Percentiles rank a stretch among this genome's conserved stretches.
Evolutionary conservation across 2,888 invertebrate species (phyloP).

Genomic region (Incurvaria masculella): DNA sequence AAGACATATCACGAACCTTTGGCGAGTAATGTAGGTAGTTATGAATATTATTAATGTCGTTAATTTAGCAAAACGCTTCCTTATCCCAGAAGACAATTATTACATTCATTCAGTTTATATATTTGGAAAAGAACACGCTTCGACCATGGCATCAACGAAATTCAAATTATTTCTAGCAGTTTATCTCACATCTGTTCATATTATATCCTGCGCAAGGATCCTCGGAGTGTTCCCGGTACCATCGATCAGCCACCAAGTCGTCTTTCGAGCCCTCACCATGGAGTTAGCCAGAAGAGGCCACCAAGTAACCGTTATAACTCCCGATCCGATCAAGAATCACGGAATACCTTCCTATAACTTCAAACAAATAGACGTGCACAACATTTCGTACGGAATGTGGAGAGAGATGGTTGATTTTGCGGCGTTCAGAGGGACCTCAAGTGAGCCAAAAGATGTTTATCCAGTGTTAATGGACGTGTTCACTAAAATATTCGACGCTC

Average conservation of each 20-base stretch:
- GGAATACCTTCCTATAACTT: slow-evolving; percentile 21
- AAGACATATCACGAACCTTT: no score
- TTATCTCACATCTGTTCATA: background rate
- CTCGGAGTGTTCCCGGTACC: slow-evolving; percentile 19
- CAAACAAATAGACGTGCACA: slow-evolving; percentile 30
- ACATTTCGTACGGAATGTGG: slow-evolving; percentile 21
- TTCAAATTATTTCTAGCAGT: background rate
- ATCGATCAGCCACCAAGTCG: slow-evolving; percentile 24
- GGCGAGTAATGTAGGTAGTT: no score
- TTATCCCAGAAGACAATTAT: no score
- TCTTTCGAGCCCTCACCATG: slow-evolving; percentile 19
- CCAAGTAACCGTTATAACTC: slow-evolving; percentile 21
- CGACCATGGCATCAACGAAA: no score
- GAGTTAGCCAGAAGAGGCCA: slow-evolving; percentile 25
- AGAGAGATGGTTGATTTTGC: slow-evolving; percentile 11
- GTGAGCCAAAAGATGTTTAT: background rate
- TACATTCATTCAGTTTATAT: no score
- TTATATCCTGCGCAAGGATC: slow-evolving; percentile 16
- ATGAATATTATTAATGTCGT: no score
- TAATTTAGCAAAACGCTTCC: no score
- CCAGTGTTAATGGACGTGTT: slow-evolving; percentile 10
- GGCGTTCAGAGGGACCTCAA: slow-evolving; percentile 5
- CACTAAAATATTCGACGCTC: slow-evolving; percentile 12
- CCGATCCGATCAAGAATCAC: slow-evolving; percentile 16
- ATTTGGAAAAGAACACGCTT: no score